Conservation (phyloP, 2,888 invertebrate genomes). For the Frankliniella fusca region DNA sequence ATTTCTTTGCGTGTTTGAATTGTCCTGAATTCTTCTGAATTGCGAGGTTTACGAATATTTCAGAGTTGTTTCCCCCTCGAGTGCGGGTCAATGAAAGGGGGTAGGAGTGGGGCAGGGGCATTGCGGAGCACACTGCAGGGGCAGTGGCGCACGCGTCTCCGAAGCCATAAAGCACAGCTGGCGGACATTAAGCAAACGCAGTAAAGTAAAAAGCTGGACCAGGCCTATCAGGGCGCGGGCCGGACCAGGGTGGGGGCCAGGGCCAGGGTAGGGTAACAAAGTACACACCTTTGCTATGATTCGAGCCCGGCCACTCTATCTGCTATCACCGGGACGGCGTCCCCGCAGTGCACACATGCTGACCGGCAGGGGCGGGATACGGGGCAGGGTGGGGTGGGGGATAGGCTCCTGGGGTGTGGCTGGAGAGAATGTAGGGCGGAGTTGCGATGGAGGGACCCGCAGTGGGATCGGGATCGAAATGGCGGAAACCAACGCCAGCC, state of each 20-base stretch:
- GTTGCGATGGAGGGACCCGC: no score
- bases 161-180: constrained; percentile 9
- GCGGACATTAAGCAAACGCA: constrained; percentile 16
- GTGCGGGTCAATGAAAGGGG: no score
- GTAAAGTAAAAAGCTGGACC: constrained; percentile 14
- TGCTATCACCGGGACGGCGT: not conserved
- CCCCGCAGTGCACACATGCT: not conserved
- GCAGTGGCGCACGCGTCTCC: not conserved
- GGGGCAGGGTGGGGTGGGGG: not conserved
- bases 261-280: not conserved
- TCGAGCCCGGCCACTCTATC: constrained; percentile 12
- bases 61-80: no score
- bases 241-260: not conserved
- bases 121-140: not conserved
- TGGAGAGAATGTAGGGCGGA: no score
- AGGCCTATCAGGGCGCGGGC: no score
- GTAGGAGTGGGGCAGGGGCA: not conserved
- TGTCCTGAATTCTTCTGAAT: no score
- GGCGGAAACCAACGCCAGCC: no score
- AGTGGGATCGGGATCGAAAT: no score
- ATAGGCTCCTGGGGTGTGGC: no score
- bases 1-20: no score
- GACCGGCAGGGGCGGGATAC: not conserved
- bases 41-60: no score
- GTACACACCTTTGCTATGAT: not conserved